phyloP scores from a whole-genome alignment of 2,888 invertebrate species.

The Chymomyza amoena region DNA sequence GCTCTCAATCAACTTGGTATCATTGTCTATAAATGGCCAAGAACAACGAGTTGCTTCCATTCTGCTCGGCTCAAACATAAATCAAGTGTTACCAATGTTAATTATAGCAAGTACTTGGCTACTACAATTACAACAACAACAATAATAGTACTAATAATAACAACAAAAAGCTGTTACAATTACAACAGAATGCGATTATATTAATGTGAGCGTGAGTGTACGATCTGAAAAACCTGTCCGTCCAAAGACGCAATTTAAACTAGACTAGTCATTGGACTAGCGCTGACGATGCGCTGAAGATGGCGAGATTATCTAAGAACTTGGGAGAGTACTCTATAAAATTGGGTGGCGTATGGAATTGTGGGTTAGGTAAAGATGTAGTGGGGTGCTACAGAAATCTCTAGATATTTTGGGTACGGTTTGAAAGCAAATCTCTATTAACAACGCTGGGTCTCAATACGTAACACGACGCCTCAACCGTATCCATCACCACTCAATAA shows the following conservation, averaged over 20 bases:
- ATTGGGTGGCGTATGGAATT: neutral
- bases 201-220: neutral
- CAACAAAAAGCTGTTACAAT: neutral
- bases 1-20: neutral
- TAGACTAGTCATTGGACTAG: constrained; percentile 27
- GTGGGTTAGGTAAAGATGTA: too few species aligned
- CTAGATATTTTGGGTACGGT: too few species aligned
- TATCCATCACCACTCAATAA: too few species aligned
- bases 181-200: neutral
- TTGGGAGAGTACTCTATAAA: neutral
- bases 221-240: constrained; percentile 18
- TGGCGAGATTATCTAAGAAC: neutral
- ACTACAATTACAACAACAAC: neutral
- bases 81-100: constrained; percentile 52
- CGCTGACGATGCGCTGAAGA: neutral
- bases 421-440: too few species aligned
- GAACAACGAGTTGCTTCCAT: constrained; percentile 23
- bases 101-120: constrained; percentile 38
- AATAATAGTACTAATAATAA: neutral
- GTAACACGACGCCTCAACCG: too few species aligned
- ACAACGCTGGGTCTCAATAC: too few species aligned
- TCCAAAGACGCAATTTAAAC: constrained; percentile 37
- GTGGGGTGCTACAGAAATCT: too few species aligned
- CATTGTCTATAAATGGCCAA: neutral
- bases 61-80: constrained; percentile 26